Percentiles rank a stretch among this genome's conserved stretches.
phyloP scores from a whole-genome alignment of 2,113 vertebrate species.

The Megalops atlanticus region DNA sequence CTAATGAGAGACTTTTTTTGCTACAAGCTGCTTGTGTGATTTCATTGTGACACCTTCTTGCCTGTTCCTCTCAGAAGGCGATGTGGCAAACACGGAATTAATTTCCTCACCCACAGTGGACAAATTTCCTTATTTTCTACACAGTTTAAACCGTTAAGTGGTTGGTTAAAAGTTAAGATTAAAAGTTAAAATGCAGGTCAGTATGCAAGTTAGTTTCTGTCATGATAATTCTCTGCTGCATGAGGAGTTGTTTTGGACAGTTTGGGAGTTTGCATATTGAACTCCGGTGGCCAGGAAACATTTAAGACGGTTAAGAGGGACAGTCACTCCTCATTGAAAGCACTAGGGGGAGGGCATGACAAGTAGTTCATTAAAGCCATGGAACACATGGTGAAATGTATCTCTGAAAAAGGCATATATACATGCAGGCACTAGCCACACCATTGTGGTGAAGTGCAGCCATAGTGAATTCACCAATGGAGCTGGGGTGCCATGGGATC shows the following conservation, averaged over 20 bases:
- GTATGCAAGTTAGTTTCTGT: no score
- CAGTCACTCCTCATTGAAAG: conserved; percentile 51
- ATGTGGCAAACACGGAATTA: background rate
- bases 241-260: background rate
- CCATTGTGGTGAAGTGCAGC: background rate
- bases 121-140: no score
- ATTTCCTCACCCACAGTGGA: no score
- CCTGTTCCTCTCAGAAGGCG: background rate
- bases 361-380: conserved; percentile 55
- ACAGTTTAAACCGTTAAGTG: no score
- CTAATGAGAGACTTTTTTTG: background rate
- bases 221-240: background rate
- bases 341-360: conserved; percentile 55
- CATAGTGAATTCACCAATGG: background rate
- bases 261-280: conserved; percentile 18
- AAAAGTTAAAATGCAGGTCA: background rate
- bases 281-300: conserved; percentile 34
- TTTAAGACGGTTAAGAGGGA: conserved; percentile 54
- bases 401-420: conserved; percentile 54
- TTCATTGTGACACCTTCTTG: background rate
- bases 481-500: background rate
- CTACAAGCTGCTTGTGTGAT: background rate
- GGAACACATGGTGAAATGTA: conserved; percentile 51
- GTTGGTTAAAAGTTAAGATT: background rate
- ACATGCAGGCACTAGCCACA: conserved; percentile 42